These are phyloP conservation scores for Atta cephalotes DNA, from an alignment of 1,140 invertebrate genomes.

Conservation along the genomic window DNA sequence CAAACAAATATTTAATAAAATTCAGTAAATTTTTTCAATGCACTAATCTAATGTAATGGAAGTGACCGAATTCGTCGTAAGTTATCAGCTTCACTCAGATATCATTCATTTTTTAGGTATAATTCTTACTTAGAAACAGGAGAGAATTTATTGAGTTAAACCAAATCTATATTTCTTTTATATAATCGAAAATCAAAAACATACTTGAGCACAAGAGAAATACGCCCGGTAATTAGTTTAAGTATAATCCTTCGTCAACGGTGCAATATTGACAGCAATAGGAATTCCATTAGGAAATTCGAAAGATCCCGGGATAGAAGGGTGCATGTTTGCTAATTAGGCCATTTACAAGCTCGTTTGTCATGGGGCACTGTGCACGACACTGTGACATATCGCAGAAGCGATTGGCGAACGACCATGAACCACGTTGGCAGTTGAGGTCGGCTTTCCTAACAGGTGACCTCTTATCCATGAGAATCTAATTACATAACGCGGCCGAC, in stretches of 20 bases:
- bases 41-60: no score
- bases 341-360: conserved; percentile 73
- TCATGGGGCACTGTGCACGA: conserved; percentile 22
- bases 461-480: conserved; percentile 71
- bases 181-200: not conserved
- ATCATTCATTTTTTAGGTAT: not conserved
- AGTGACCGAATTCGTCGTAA: no score
- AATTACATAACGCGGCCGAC: conserved; percentile 68
- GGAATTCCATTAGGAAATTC: conserved; percentile 58
- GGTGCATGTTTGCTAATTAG: conserved; percentile 69
- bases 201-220: not conserved
- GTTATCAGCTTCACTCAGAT: not conserved
- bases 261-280: conserved; percentile 1
- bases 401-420: conserved; percentile 41
- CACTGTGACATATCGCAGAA: conserved; percentile 45
- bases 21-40: no score
- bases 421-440: conserved; percentile 27
- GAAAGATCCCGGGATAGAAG: conserved; percentile 44
- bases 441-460: conserved; percentile 60
- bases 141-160: not conserved
- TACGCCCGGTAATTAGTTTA: not conserved
- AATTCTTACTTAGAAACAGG: no score
- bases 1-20: no score
- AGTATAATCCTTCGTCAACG: conserved; percentile 27
- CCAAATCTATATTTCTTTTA: not conserved